Evolutionary conservation across 2,888 invertebrate genomes (phyloP).

Genomic region (Cantharis lateralis): DNA sequence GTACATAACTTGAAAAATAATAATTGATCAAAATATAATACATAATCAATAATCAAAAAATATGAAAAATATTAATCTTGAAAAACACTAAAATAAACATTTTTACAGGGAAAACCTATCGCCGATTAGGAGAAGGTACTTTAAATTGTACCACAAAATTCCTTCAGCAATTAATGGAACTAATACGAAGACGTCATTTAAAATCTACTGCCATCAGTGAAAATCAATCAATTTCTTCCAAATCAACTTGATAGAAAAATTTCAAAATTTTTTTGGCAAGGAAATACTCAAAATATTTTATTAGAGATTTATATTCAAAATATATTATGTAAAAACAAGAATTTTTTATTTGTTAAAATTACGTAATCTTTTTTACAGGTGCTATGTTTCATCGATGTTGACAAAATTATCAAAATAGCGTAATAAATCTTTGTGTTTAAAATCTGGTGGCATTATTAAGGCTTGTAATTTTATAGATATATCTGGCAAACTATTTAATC

Average conservation of each 20-base stretch:
- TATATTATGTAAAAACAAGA: not conserved
- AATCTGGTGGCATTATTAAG: slow-evolving; percentile 1
- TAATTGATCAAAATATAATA: too few relatives aligned
- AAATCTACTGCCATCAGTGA: not conserved
- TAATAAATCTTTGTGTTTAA: not conserved
- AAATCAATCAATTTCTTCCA: not conserved
- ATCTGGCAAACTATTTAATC: not conserved
- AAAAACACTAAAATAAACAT: not conserved
- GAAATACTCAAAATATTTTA: not conserved
- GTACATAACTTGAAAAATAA: too few relatives aligned
- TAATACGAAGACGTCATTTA: not conserved
- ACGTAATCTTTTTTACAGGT: not conserved
- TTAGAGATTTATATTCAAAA: not conserved
- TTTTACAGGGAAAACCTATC: slow-evolving; percentile 55
- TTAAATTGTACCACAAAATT: slow-evolving; percentile 60
- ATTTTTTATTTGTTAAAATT: not conserved
- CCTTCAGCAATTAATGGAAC: slow-evolving; percentile 43
- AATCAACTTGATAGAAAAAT: not conserved
- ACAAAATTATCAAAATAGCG: not conserved
- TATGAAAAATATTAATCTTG: too few relatives aligned
- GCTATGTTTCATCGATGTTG: not conserved
- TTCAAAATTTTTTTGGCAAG: not conserved
- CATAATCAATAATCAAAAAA: too few relatives aligned
- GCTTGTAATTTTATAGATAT: not conserved
- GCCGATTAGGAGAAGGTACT: slow-evolving; percentile 63